A percentile compares a stretch with the other conserved stretches of the same genome.
These are phyloP conservation scores for Sthenelais limicola DNA, from an alignment of 2,888 invertebrate species.

Conservation along the genomic window DNA sequence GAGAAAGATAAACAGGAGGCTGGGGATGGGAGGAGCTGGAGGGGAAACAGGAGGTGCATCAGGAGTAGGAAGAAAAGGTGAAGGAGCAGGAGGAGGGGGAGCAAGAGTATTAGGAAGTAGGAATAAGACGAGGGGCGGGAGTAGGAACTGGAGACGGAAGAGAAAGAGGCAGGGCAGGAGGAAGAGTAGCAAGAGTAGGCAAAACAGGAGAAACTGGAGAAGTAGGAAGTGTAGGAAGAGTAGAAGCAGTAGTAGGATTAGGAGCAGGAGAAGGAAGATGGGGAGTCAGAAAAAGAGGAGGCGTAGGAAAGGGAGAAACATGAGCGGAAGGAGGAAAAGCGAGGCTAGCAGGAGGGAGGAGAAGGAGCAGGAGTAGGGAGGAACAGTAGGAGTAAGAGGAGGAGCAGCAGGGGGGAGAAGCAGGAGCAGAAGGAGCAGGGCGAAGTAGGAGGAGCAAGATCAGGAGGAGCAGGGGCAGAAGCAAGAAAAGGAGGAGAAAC, in stretches of 20 bases:
- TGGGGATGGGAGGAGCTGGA: too few species aligned
- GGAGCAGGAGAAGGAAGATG: neutral
- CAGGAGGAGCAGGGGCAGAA: neutral
- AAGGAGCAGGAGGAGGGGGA: too few species aligned
- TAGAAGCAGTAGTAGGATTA: neutral
- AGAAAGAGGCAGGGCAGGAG: too few species aligned
- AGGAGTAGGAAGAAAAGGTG: too few species aligned
- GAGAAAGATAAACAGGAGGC: too few species aligned
- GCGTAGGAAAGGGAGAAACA: neutral
- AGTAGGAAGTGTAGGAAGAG: neutral
- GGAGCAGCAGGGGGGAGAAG: neutral
- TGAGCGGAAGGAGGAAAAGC: neutral
- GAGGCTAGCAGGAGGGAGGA: neutral
- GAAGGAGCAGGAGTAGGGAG: neutral
- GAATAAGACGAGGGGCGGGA: too few species aligned
- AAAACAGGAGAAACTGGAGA: too few species aligned
- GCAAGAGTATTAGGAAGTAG: too few species aligned
- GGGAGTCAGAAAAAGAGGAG: neutral
- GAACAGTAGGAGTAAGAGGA: neutral
- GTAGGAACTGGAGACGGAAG: too few species aligned
- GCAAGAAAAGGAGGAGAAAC: neutral
- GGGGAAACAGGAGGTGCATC: too few species aligned
- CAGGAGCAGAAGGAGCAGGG: neutral
- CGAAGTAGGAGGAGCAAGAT: neutral
- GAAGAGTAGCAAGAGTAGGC: too few species aligned